A percentile compares a stretch with the other conserved stretches of the same genome.
These are phyloP conservation scores for Xiphorhynchus erythropygius DNA, from an alignment of 2,797 vertebrate genomes.

Conservation along the genomic window DNA sequence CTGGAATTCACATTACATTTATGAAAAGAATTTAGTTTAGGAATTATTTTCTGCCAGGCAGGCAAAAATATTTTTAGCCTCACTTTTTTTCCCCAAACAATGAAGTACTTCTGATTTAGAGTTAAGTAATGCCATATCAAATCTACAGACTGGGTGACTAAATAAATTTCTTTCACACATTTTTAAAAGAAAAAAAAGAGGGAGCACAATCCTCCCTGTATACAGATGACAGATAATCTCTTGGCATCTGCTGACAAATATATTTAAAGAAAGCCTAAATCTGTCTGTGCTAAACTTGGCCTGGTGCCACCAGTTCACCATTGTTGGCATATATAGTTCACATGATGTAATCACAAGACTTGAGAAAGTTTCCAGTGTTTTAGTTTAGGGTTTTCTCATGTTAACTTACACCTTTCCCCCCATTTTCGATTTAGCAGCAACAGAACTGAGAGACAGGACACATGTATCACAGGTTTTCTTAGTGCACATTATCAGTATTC, in stretches of 20 bases:
- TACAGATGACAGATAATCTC: constrained; percentile 35
- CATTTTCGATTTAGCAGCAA: neutral
- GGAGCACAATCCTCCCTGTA: neutral
- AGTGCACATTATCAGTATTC: neutral
- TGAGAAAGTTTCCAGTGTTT: neutral
- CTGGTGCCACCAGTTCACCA: constrained; percentile 27
- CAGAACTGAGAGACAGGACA: neutral
- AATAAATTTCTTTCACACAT: constrained; percentile 15
- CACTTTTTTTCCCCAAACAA: neutral
- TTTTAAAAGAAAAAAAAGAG: neutral
- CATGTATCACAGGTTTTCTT: neutral
- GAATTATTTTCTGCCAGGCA: neutral
- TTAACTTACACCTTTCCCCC: neutral
- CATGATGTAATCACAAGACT: constrained; percentile 11
- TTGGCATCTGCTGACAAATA: constrained; percentile 11
- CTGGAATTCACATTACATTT: neutral
- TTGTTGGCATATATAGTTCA: neutral
- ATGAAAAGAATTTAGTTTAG: neutral
- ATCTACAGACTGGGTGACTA: neutral
- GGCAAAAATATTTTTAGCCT: neutral
- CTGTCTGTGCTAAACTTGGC: constrained; percentile 33
- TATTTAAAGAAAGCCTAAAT: constrained; percentile 51
- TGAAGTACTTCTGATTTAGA: neutral
- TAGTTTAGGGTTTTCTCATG: neutral
- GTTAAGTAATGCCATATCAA: neutral